Percentiles rank a stretch among this genome's conserved stretches.
phyloP scores from a whole-genome alignment of 1,140 invertebrate species.

The Drosophila trapezifrons region DNA sequence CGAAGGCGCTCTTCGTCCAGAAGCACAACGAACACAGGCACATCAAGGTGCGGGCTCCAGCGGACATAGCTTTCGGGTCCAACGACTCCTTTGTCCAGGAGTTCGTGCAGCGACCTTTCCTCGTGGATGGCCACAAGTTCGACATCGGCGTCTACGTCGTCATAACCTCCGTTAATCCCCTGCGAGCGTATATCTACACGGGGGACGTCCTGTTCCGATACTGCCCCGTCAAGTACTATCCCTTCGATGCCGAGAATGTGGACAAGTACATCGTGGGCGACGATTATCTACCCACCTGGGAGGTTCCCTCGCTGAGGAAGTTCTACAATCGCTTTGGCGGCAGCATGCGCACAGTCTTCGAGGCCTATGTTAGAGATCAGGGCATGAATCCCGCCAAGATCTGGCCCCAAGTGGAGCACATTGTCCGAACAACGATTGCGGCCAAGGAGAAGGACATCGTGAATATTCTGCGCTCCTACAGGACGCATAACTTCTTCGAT shows the following conservation, averaged over 20 bases:
- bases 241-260: slow-evolving; percentile 91
- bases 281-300: slow-evolving; percentile 97
- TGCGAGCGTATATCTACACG: slow-evolving; percentile 95
- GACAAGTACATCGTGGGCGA: slow-evolving; percentile 98
- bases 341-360: slow-evolving; percentile 94
- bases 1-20: slow-evolving; percentile 92
- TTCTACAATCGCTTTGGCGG: slow-evolving; percentile 91
- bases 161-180: slow-evolving; percentile 95
- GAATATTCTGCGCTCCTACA: slow-evolving; percentile 86
- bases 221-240: slow-evolving; percentile 96
- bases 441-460: slow-evolving; percentile 90
- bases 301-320: slow-evolving; percentile 92
- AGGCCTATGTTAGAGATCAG: slow-evolving; percentile 89
- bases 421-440: slow-evolving; percentile 90
- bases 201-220: slow-evolving; percentile 96
- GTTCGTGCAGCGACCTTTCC: slow-evolving; percentile 92
- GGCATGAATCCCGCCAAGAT: slow-evolving; percentile 90
- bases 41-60: slow-evolving; percentile 90
- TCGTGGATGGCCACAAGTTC: slow-evolving; percentile 96
- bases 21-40: slow-evolving; percentile 97
- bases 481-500: slow-evolving; percentile 94
- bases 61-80: slow-evolving; percentile 89
- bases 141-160: slow-evolving; percentile 98
- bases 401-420: slow-evolving; percentile 92
- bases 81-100: slow-evolving; percentile 95